Evolutionary conservation across 2,888 invertebrate genomes (phyloP).

Genomic region (Alentia gelatinosa): DNA sequence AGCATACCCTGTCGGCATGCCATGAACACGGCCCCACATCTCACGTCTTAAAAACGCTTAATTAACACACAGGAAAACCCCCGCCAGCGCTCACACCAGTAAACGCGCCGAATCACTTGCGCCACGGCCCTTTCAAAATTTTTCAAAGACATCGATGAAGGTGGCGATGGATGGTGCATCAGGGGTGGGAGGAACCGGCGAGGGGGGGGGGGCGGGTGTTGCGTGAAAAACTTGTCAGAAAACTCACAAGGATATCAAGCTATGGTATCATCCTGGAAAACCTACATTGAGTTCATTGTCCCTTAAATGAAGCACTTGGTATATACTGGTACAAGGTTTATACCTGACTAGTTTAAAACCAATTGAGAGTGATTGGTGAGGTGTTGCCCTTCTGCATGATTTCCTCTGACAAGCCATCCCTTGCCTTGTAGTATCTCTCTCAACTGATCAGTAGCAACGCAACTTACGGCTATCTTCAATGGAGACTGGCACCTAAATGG

Average conservation of each 20-base stretch:
- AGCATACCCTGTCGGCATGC: not conserved
- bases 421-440: too few relatives aligned
- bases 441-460: too few relatives aligned
- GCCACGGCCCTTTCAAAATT: constrained; percentile 14
- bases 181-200: not conserved
- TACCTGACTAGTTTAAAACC: not conserved
- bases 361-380: not conserved
- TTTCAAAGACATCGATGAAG: constrained; percentile 1
- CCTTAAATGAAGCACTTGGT: not conserved
- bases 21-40: not conserved
- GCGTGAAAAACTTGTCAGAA: too few relatives aligned
- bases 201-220: not conserved
- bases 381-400: not conserved
- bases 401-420: not conserved
- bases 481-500: too few relatives aligned
- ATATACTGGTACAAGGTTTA: not conserved
- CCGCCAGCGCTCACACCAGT: not conserved
- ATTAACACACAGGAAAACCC: not conserved
- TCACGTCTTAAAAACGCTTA: constrained; percentile 22
- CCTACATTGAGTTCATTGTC: not conserved
- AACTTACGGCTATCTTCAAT: too few relatives aligned
- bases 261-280: not conserved
- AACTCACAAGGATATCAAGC: too few relatives aligned
- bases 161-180: not conserved
- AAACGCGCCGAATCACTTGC: not conserved